Base-by-base conservation (phyloP, 2,888 invertebrate genomes). In the Xestobium rufovillosum region DNA sequence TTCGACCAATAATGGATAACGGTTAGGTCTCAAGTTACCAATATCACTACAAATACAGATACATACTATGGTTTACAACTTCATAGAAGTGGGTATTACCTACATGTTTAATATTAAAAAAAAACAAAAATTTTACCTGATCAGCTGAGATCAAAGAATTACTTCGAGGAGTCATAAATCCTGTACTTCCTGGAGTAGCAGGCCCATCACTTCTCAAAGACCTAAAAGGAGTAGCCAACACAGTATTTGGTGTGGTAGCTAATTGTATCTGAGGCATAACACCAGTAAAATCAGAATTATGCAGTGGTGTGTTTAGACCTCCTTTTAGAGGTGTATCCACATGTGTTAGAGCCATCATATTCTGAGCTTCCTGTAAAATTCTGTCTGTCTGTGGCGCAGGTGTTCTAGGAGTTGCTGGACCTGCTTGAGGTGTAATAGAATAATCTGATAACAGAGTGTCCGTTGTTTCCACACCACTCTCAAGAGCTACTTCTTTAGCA, bases 311-410 rank as follows among this genome's bases (percentile, higher is more conserved):
- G 64, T 98, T 98, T 14, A 89, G 60, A 0, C 98, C 98, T 30
- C 97, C 87, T 64, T 96, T 96, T 11, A 98, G 69, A 0, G 97
- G 97, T 0, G 97, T 98, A 59, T 98, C 97, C 2, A 95, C 94
- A 63, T 97, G 95, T 0, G 92, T 91, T 12, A 98, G 69, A 0
- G 97, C 96, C 89, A 98, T 94, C 58, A 98, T 87, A 61, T 98
- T 97, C 66, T 97, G 95, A 0, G 97, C 97, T 67, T 97, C 97
- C 78, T 95, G 83, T 42, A 87, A 72, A 44, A 85, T 80, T 49
- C 79, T 76, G 66, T 95, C 92, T 8, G 84, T 84, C 36, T 80
- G 78, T 3, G 78, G 80, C 2, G 86, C 82, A 2, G 94, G 92
- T 1, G 95, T 95, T 39, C 94, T 75, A 1, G 94, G 91, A 12